Evolutionary conservation across 2,888 invertebrate species (phyloP).

Genomic region (Dilophus febrilis): DNA sequence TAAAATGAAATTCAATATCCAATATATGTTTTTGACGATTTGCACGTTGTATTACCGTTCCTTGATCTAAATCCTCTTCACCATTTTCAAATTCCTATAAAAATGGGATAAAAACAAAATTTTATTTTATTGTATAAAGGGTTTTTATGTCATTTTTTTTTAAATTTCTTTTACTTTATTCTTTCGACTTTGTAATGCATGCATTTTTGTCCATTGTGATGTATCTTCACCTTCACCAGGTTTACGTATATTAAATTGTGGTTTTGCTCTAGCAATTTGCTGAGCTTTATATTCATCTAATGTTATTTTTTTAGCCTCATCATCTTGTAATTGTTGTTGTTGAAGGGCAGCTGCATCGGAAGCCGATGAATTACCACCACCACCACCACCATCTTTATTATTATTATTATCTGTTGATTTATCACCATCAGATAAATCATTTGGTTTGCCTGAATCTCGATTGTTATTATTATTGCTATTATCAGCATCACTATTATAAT

Average conservation of each 20-base stretch:
- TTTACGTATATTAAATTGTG: slow-evolving; percentile 80
- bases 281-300: slow-evolving; percentile 89
- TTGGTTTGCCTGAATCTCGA: too few relatives aligned
- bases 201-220: slow-evolving; percentile 84
- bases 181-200: slow-evolving; percentile 58
- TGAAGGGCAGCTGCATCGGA: slow-evolving; percentile 28
- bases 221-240: slow-evolving; percentile 88
- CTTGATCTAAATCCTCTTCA: slow-evolving; percentile 52
- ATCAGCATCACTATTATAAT: slow-evolving; percentile 30
- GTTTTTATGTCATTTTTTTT: not conserved
- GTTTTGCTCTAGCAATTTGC: slow-evolving; percentile 61
- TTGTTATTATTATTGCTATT: slow-evolving; percentile 39
- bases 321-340: slow-evolving; percentile 35
- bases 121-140: slow-evolving; percentile 9
- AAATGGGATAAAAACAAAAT: slow-evolving; percentile 1
- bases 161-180: slow-evolving; percentile 36
- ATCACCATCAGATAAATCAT: too few relatives aligned
- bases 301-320: slow-evolving; percentile 73
- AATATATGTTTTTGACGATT: slow-evolving; percentile 72
- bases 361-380: slow-evolving; percentile 18
- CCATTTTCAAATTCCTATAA: slow-evolving; percentile 41
- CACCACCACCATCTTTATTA: slow-evolving; percentile 29
- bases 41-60: slow-evolving; percentile 70
- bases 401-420: slow-evolving; percentile 24
- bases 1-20: slow-evolving; percentile 78